Evolutionary conservation across 2,797 vertebrate species (phyloP).

Genomic region (Florisuga fusca): DNA sequence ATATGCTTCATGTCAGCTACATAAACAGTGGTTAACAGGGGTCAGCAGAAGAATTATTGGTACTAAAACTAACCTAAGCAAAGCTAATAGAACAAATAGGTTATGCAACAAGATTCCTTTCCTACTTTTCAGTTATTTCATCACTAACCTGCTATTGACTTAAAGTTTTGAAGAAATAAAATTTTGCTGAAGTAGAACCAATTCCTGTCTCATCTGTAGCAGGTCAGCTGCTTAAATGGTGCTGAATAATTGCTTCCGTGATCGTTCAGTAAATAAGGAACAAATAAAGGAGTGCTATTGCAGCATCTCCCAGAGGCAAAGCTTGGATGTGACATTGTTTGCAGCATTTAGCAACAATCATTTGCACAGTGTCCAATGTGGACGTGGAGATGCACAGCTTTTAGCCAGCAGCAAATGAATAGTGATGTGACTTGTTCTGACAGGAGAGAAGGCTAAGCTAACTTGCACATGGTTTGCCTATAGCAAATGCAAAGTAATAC

Average conservation of each 20-base stretch:
- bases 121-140: not conserved
- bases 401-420: not conserved
- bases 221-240: not conserved
- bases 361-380: not conserved
- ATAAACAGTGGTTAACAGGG: not conserved
- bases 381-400: not conserved
- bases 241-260: not conserved
- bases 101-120: not conserved
- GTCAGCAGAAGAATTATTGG: not conserved
- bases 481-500: constrained; percentile 2
- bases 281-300: not conserved
- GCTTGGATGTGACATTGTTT: not conserved
- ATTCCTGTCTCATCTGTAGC: not conserved
- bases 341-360: not conserved
- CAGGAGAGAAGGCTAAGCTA: not conserved
- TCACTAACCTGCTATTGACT: not conserved
- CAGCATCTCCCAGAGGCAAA: not conserved
- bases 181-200: not conserved
- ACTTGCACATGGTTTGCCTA: not conserved
- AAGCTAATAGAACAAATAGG: not conserved
- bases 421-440: constrained; percentile 13
- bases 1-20: not conserved
- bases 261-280: not conserved
- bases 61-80: not conserved
- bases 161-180: not conserved